These are phyloP conservation scores for Rhamphomyia laevipes DNA, from an alignment of 2,888 invertebrate species.

Conservation along the genomic window DNA sequence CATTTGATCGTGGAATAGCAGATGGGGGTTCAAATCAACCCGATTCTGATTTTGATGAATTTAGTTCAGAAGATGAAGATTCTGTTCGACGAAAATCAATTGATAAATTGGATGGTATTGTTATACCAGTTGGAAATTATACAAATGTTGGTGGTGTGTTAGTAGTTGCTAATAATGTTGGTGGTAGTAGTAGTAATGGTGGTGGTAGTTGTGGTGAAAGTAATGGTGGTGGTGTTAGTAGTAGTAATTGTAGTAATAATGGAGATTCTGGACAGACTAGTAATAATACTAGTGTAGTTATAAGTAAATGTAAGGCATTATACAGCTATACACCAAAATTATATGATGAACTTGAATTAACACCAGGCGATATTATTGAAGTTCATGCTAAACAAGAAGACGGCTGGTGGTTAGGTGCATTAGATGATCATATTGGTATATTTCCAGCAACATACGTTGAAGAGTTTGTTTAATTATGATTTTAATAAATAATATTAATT, in stretches of 20 bases:
- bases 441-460: slow-evolving; percentile 93
- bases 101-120: slow-evolving; percentile 4
- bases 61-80: slow-evolving; percentile 63
- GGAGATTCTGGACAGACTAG: background rate
- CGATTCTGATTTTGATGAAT: slow-evolving; percentile 78
- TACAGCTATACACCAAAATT: slow-evolving; percentile 81
- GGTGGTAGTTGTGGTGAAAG: background rate
- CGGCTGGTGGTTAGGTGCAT: slow-evolving; percentile 92
- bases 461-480: slow-evolving; percentile 44
- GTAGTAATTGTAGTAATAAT: slow-evolving; percentile 1
- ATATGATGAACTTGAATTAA: slow-evolving; percentile 71
- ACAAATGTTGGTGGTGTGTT: background rate
- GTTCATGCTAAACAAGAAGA: slow-evolving; percentile 85
- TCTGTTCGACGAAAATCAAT: slow-evolving; percentile 38
- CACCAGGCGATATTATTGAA: slow-evolving; percentile 71
- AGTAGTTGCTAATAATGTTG: slow-evolving; percentile 17
- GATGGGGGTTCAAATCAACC: slow-evolving; percentile 81
- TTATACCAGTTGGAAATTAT: background rate
- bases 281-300: slow-evolving; percentile 18
- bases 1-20: slow-evolving; percentile 35
- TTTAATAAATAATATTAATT: no score
- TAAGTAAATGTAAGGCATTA: slow-evolving; percentile 71
- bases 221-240: background rate
- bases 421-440: slow-evolving; percentile 65
- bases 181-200: slow-evolving; percentile 8